Conservation (phyloP, 2,888 invertebrate genomes). For the Aethes cnicana region DNA sequence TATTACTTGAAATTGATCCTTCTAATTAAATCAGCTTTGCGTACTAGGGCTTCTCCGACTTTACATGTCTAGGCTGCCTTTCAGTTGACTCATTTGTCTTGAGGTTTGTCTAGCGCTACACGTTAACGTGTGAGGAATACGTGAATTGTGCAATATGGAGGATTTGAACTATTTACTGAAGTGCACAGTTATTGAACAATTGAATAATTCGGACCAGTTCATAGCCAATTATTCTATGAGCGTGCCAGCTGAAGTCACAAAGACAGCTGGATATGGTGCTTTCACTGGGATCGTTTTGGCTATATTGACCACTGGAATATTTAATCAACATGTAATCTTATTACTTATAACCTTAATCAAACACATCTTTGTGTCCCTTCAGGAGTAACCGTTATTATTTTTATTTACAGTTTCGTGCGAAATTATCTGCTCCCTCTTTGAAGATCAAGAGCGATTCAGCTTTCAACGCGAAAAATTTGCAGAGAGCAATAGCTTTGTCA, state of each 20-base stretch:
- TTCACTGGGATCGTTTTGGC: slow-evolving; percentile 45
- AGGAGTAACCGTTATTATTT: not conserved
- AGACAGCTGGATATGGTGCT: slow-evolving; percentile 41
- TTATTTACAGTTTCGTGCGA: slow-evolving; percentile 37
- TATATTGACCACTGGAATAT: slow-evolving; percentile 35
- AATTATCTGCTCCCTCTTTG: slow-evolving; percentile 28
- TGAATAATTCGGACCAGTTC: slow-evolving; percentile 10
- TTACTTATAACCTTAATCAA: not conserved
- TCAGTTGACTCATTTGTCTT: slow-evolving; percentile 14
- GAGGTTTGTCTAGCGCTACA: not conserved
- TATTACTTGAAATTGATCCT: slow-evolving; percentile 10
- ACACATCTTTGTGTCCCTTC: not conserved
- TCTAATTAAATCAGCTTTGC: slow-evolving; percentile 27
- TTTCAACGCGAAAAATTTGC: slow-evolving; percentile 33
- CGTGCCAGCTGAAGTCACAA: slow-evolving; percentile 26
- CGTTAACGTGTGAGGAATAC: too few species aligned
- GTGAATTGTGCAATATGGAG: too few species aligned
- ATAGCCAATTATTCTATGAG: slow-evolving; percentile 17
- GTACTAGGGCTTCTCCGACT: slow-evolving; percentile 32
- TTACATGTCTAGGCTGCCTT: slow-evolving; percentile 12
- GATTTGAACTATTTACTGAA: slow-evolving; percentile 37
- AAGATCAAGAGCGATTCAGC: slow-evolving; percentile 28
- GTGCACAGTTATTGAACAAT: slow-evolving; percentile 34
- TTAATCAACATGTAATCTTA: slow-evolving; percentile 40
- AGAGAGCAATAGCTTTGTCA: slow-evolving; percentile 37